These are phyloP conservation scores for Oxystoma pomonae DNA, from an alignment of 2,888 invertebrate species.

Conservation along the genomic window DNA sequence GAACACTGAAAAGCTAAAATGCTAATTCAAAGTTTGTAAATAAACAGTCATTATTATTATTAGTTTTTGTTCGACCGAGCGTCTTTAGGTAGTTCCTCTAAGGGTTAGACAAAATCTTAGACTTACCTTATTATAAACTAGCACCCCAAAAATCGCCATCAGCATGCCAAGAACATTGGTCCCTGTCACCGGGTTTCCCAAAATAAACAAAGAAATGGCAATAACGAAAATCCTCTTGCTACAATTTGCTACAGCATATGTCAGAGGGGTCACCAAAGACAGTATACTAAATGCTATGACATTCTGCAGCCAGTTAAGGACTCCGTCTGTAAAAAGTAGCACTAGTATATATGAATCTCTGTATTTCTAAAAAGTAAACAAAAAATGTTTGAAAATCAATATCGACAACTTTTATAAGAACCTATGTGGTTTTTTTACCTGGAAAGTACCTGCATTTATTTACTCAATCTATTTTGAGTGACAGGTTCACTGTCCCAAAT, in stretches of 20 bases:
- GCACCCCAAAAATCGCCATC: conserved; percentile 83
- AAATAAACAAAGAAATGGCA: conserved; percentile 76
- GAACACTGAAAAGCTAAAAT: no score
- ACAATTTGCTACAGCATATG: conserved; percentile 93
- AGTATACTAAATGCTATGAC: conserved; percentile 92
- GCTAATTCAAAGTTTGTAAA: no score
- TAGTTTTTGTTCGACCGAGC: no score
- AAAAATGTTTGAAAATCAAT: conserved; percentile 21
- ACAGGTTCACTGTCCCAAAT: no score
- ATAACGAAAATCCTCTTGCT: conserved; percentile 93
- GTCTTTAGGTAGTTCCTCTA: no score
- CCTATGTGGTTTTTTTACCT: no score
- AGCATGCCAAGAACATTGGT: conserved; percentile 88
- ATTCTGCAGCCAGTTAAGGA: conserved; percentile 92
- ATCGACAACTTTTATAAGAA: no score
- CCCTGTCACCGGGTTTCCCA: conserved; percentile 88
- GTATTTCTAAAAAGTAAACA: conserved; percentile 52
- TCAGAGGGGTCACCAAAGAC: conserved; percentile 86
- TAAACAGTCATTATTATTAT: no score
- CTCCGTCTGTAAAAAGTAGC: conserved; percentile 72
- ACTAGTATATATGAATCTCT: conserved; percentile 48
- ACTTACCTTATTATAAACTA: conserved; percentile 80
- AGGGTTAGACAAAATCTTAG: no score
- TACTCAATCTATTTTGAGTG: no score
- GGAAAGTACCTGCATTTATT: no score